These are phyloP conservation scores for Leptinotarsa haldemani DNA, from an alignment of 2,888 invertebrate genomes.

Conservation along the genomic window DNA sequence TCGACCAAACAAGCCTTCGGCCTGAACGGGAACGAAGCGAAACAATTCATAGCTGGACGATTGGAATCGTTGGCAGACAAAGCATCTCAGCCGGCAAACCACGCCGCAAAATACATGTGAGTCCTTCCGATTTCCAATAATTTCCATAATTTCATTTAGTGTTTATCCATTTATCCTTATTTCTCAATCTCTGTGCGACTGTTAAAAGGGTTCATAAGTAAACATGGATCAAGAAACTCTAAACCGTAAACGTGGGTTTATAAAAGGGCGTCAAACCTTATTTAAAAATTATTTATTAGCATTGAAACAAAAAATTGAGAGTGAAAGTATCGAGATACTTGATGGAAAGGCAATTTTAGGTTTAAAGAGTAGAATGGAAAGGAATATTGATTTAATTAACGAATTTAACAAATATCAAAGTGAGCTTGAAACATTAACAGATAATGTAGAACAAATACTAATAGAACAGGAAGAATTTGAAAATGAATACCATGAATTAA, in stretches of 20 bases:
- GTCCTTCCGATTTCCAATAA: not conserved
- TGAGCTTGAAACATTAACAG: not conserved
- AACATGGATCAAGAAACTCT: not conserved
- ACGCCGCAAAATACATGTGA: conserved; percentile 1
- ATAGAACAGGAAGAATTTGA: conserved; percentile 16
- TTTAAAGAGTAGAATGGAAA: not conserved
- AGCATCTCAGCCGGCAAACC: not conserved
- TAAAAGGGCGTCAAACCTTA: conserved; percentile 1
- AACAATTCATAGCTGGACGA: not conserved
- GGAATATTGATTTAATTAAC: not conserved
- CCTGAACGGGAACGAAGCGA: not conserved
- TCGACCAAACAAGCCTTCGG: not conserved
- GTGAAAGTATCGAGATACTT: not conserved
- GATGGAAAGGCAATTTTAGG: not conserved
- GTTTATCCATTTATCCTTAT: not conserved
- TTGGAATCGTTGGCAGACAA: not conserved
- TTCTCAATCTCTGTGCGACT: conserved; percentile 3
- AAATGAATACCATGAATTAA: not conserved
- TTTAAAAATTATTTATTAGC: conserved; percentile 5
- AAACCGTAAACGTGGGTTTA: not conserved
- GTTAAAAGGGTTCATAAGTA: not conserved
- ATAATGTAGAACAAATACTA: not conserved
- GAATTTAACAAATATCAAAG: conserved; percentile 10
- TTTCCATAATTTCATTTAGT: not conserved
- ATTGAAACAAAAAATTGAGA: not conserved